Conservation (phyloP, 2,888 invertebrate species). For the Agrotis puta region DNA sequence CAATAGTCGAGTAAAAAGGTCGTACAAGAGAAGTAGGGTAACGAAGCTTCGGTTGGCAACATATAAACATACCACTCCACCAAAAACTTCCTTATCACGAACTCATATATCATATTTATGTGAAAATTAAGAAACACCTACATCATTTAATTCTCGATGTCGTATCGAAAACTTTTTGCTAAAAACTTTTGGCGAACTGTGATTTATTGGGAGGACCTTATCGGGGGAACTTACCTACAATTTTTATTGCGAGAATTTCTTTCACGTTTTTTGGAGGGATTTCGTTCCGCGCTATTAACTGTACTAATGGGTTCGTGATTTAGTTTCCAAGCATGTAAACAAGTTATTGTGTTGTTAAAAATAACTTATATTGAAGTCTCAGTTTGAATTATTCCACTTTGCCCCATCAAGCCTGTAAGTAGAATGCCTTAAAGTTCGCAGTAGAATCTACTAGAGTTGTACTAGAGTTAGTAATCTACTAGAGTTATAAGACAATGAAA, state of each 20-base stretch:
- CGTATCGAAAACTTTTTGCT: constrained; percentile 48
- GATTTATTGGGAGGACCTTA: constrained; percentile 60
- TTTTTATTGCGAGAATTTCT: constrained; percentile 46
- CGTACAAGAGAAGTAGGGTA: neutral
- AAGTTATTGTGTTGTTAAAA: neutral
- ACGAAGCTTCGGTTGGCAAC: neutral
- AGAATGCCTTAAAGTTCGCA: no score
- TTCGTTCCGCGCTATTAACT: neutral
- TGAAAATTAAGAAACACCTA: constrained; percentile 64
- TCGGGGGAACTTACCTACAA: constrained; percentile 32
- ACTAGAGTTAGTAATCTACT: no score
- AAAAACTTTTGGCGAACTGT: constrained; percentile 51
- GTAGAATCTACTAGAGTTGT: no score
- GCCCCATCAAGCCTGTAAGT: no score
- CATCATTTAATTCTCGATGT: constrained; percentile 46
- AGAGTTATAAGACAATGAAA: no score
- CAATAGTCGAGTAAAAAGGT: neutral
- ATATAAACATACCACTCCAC: constrained; percentile 9
- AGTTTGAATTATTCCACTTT: neutral
- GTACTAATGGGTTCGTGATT: neutral
- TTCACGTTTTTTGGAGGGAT: constrained; percentile 8
- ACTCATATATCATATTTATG: constrained; percentile 51
- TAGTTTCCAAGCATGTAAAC: neutral
- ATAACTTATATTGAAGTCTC: neutral
- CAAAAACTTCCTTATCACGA: constrained; percentile 53